Conservation (phyloP, 30 jellyfish, hydroid and myxozoan genomes). For the Cassiopea xamachana region DNA sequence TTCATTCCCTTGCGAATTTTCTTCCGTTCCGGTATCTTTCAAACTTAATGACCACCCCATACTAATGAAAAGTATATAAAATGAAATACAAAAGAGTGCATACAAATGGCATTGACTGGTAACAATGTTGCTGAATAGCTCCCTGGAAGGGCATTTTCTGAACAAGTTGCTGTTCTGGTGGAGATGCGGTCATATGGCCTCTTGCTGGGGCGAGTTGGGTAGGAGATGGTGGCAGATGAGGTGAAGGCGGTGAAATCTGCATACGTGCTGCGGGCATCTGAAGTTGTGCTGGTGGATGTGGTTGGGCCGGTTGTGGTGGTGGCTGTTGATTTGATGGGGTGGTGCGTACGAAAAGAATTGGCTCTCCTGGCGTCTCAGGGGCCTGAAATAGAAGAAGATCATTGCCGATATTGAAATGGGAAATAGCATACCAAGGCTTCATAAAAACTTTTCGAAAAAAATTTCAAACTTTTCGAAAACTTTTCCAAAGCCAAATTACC, state of each 20-base stretch:
- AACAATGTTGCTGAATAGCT: background rate
- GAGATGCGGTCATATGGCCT: background rate
- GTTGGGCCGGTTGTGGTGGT: background rate
- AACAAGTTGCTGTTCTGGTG: background rate
- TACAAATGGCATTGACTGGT: background rate
- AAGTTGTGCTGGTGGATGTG: background rate
- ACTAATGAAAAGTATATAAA: too few species aligned
- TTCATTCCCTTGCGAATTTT: too few species aligned
- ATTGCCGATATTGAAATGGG: background rate
- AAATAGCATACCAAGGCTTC: too few species aligned
- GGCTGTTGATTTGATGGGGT: background rate
- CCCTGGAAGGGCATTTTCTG: background rate
- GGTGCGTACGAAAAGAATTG: background rate
- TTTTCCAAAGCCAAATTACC: too few species aligned
- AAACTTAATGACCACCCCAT: too few species aligned
- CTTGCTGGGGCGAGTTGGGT: too few species aligned
- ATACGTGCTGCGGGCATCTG: background rate
- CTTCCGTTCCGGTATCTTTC: too few species aligned
- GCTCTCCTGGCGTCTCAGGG: conserved; percentile 15
- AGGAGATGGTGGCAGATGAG: background rate
- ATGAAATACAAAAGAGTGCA: background rate
- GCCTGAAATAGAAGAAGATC: conserved; percentile 3
- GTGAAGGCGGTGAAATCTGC: background rate
- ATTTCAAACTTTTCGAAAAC: too few species aligned
- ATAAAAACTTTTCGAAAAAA: too few species aligned